A percentile compares a stretch with the other conserved stretches of the same genome.
Evolutionary conservation across 53 echinoderm and acorn worm species (phyloP).

Genomic region (Zoroaster sp.): DNA sequence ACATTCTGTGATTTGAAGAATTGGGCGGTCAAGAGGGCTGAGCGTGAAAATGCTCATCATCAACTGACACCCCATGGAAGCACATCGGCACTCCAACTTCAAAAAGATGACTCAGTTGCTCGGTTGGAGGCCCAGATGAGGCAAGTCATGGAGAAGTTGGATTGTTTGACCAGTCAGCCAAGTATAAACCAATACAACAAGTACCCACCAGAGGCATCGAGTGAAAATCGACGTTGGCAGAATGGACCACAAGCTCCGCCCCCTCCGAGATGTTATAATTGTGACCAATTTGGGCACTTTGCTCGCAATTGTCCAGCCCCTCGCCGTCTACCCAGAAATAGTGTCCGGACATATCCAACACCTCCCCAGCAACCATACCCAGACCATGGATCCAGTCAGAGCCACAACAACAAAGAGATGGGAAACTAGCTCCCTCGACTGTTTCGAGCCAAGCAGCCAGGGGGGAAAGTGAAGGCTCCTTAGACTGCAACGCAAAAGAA

Average conservation of each 20-base stretch:
- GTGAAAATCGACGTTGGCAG: too few species aligned
- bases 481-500: not conserved
- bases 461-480: not conserved
- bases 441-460: slow-evolving; percentile 12
- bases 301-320: not conserved
- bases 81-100: not conserved
- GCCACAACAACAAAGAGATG: not conserved
- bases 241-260: not conserved
- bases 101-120: not conserved
- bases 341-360: too few species aligned
- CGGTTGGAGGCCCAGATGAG: not conserved
- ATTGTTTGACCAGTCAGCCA: not conserved
- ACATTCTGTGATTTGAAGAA: too few species aligned
- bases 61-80: not conserved
- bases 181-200: not conserved
- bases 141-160: not conserved
- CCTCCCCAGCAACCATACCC: too few species aligned
- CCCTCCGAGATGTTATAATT: not conserved
- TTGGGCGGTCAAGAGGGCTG: too few species aligned
- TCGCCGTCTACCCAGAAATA: not conserved
- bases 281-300: not conserved
- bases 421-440: slow-evolving; percentile 11
- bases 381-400: not conserved
- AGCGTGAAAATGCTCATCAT: too few species aligned
- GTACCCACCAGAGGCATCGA: too few species aligned